Evolutionary conservation across 2,113 vertebrate genomes (phyloP), one percentile per base, ranked within the genome.

Genomic region (Elanus axillaris): DNA sequence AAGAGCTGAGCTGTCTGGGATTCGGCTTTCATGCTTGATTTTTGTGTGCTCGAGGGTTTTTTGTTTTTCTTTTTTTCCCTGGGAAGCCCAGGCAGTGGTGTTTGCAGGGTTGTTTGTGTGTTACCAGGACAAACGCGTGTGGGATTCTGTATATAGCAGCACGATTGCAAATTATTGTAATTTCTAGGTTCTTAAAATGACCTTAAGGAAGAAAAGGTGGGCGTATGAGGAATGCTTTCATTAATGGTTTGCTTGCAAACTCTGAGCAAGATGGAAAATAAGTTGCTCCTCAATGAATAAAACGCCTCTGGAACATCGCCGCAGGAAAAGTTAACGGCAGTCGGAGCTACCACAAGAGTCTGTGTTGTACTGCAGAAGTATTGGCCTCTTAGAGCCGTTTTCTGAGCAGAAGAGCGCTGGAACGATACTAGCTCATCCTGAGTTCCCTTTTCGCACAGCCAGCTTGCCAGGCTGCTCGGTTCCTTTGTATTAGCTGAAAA

Each of bases 191-290:
- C 74, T 90, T 18, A 32, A n/a, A 55, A 34, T 60, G 88, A 72
- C 83, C 69, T 87, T 73, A 66, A 79, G 52, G 83, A 63, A 93
- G 78, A 25, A 40, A 45, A 85, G 66, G 95, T 91, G 66, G 95
- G 94, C 6, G 71, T n/a, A 4, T 1, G 62, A 94, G 84, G 86
- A 95, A 85, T 75, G 83, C 60, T 91, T 48, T 88, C 73, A 9
- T 60, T 76, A 29, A 53, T 11, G 62, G 72, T 45, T 52, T 77
- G 86, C 92, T 59, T 20, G 79, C 38, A 42, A 21, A 82, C 58
- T 36, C 60, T 52, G 83, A 74, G 92, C 21, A 3, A 45, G 73
- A 7, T 38, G 77, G 77, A 36, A 87, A 82, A 74, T 8, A 29
- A 81, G 56, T 15, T 32, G 47, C 13, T 36, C 27, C 47, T 50